These are phyloP conservation scores for Artibeus lituratus DNA, from an alignment of 2,797 vertebrate genomes.

Conservation along the genomic window DNA sequence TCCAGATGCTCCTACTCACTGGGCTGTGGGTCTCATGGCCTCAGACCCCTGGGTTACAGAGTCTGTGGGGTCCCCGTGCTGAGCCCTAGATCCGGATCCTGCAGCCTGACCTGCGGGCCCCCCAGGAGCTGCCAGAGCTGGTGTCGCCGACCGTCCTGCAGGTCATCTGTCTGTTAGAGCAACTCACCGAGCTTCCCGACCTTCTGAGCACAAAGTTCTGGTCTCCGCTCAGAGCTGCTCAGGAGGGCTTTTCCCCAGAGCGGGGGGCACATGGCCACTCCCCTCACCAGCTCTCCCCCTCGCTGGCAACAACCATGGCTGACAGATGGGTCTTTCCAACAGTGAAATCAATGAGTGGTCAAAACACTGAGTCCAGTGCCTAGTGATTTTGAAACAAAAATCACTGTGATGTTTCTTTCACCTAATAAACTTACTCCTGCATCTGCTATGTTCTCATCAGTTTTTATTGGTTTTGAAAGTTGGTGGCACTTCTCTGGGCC, in stretches of 20 bases:
- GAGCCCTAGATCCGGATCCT: background rate
- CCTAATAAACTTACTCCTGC: slow-evolving; percentile 34
- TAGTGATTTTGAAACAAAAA: background rate
- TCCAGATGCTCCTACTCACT: background rate
- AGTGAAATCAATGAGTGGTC: background rate
- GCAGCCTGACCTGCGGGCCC: background rate
- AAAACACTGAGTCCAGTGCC: background rate
- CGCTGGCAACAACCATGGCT: background rate
- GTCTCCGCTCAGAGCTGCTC: background rate
- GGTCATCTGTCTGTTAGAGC: background rate
- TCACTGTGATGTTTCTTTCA: background rate
- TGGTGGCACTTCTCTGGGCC: background rate
- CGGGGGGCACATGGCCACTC: background rate
- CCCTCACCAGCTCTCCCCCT: background rate
- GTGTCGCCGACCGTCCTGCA: background rate
- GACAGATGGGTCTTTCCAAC: background rate
- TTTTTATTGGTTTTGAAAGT: background rate
- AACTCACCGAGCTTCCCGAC: background rate
- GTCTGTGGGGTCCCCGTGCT: background rate
- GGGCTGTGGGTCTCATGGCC: background rate
- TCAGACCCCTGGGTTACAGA: background rate
- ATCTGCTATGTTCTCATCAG: background rate
- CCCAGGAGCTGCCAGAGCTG: background rate
- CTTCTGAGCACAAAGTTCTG: background rate
- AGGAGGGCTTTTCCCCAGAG: background rate